Percentiles rank a stretch among this genome's conserved stretches.
Evolutionary conservation across 2,888 invertebrate species (phyloP).

Genomic region (Teinopalpus imperialis): DNA sequence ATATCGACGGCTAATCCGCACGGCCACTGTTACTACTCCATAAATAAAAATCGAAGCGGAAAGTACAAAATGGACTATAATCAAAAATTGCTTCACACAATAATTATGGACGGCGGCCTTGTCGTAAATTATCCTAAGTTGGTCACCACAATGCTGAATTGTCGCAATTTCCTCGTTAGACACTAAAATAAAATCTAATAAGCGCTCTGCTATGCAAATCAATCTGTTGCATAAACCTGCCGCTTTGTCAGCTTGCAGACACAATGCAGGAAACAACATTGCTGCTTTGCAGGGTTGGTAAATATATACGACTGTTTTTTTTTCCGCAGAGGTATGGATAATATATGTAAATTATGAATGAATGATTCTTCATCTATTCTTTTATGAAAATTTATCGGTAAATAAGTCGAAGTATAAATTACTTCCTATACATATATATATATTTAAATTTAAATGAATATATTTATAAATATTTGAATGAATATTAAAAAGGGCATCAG

Average conservation of each 20-base stretch:
- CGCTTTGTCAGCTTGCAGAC: constrained; percentile 46
- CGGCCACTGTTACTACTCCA: too few relatives aligned
- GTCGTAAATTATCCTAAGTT: constrained; percentile 34
- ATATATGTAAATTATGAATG: too few relatives aligned
- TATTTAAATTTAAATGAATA: too few relatives aligned
- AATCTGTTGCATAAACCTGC: constrained; percentile 51
- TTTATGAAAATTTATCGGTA: too few relatives aligned
- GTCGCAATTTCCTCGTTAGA: constrained; percentile 45
- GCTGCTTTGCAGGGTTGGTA: constrained; percentile 32
- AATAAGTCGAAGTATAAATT: too few relatives aligned
- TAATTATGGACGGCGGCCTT: constrained; percentile 29
- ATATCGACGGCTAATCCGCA: too few relatives aligned
- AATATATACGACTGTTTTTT: too few relatives aligned
- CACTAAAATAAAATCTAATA: constrained; percentile 49
- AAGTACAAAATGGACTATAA: constrained; percentile 21
- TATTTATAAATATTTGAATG: too few relatives aligned
- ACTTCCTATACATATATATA: too few relatives aligned
- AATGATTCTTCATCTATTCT: too few relatives aligned
- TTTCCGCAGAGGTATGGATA: too few relatives aligned
- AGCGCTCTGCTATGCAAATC: constrained; percentile 64
- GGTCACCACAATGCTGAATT: constrained; percentile 38
- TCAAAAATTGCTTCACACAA: constrained; percentile 33
- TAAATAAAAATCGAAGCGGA: constrained; percentile 12
- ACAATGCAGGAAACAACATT: constrained; percentile 46
- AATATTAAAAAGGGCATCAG: too few relatives aligned